A percentile compares a stretch with the other conserved stretches of the same genome.
Evolutionary conservation across 2,797 vertebrate species (phyloP).

Genomic region (Eurystomus glaucurus): DNA sequence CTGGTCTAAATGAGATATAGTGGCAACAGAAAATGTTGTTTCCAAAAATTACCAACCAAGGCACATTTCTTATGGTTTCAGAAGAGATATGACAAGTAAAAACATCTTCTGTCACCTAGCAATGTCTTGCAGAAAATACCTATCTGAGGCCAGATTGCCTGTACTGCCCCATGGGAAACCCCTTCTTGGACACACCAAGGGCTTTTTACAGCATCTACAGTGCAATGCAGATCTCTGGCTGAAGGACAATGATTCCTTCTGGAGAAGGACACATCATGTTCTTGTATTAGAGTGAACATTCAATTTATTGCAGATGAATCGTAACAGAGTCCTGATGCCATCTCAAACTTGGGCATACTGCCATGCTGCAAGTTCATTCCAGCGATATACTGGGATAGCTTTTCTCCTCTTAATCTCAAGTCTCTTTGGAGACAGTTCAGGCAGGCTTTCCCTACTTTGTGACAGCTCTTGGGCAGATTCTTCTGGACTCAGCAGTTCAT

Average conservation of each 20-base stretch:
- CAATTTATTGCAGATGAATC: neutral
- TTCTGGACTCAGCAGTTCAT: slow-evolving; percentile 9
- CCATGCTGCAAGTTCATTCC: slow-evolving; percentile 30
- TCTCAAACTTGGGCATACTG: slow-evolving; percentile 44
- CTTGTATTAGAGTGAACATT: neutral
- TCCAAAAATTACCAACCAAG: neutral
- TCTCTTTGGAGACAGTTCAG: slow-evolving; percentile 43
- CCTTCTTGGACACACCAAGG: neutral
- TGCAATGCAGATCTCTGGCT: neutral
- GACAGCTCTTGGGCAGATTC: slow-evolving; percentile 29
- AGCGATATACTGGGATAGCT: neutral
- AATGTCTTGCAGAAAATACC: neutral
- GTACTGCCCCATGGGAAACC: neutral
- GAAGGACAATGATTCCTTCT: neutral
- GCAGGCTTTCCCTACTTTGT: slow-evolving; percentile 23
- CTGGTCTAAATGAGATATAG: neutral
- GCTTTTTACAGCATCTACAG: neutral
- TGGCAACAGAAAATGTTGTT: neutral
- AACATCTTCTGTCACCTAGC: neutral
- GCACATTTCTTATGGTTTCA: slow-evolving; percentile 10
- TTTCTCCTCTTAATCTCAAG: slow-evolving; percentile 1
- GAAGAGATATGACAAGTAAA: neutral
- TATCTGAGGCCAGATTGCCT: neutral
- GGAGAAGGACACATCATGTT: neutral
- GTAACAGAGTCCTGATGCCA: neutral